phyloP scores from a whole-genome alignment of 2,888 invertebrate genomes.

The Lycophotia porphyrea region DNA sequence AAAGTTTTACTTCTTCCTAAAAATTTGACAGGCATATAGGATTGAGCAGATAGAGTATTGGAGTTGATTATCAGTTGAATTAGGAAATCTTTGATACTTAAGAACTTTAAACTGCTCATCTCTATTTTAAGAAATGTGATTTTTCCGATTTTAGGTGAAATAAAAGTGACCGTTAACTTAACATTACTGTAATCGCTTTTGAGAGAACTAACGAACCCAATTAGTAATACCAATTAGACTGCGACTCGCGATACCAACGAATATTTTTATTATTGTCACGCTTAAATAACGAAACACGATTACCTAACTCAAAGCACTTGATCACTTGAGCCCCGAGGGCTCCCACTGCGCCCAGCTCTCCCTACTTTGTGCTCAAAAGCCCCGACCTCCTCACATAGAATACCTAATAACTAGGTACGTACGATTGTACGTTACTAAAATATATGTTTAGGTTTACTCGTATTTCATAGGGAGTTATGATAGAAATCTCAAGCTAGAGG shows the following conservation, averaged over 20 bases:
- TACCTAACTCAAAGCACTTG: slow-evolving; percentile 46
- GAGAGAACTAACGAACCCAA: neutral
- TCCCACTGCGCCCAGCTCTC: slow-evolving; percentile 27
- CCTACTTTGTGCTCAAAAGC: slow-evolving; percentile 47
- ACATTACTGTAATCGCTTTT: too few species aligned
- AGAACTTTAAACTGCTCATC: neutral
- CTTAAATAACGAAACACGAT: slow-evolving; percentile 37
- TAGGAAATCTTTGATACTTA: neutral
- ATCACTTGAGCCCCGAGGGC: slow-evolving; percentile 44
- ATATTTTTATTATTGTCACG: slow-evolving; percentile 9
- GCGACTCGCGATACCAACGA: neutral
- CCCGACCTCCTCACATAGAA: slow-evolving; percentile 44
- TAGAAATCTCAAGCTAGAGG: neutral
- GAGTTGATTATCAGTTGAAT: too few species aligned
- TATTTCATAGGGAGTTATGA: neutral
- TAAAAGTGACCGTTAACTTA: neutral
- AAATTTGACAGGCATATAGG: neutral
- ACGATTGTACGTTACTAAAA: neutral
- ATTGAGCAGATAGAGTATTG: neutral
- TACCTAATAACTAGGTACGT: slow-evolving; percentile 40
- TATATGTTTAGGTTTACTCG: neutral
- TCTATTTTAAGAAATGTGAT: neutral
- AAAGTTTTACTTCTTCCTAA: neutral
- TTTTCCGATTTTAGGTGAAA: neutral
- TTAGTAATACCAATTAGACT: neutral